Percentiles rank a stretch among this genome's conserved stretches.
phyloP scores from a whole-genome alignment of 2,113 vertebrate genomes.

The Ramphastos sulfuratus region DNA sequence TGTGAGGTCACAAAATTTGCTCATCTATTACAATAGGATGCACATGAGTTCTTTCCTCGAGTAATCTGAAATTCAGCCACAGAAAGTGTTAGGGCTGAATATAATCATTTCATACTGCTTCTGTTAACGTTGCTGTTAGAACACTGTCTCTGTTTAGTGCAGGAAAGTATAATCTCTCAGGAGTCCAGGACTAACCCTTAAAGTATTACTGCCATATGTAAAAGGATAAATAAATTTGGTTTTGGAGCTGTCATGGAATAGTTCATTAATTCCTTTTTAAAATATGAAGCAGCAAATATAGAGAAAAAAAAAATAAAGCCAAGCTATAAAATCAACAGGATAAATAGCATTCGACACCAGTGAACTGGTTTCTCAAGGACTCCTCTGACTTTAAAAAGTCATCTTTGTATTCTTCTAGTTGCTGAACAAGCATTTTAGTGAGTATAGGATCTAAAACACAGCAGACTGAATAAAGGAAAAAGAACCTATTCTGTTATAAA shows the following conservation, averaged over 20 bases:
- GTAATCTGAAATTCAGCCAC: neutral
- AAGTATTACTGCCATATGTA: neutral
- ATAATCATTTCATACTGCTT: neutral
- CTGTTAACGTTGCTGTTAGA: neutral
- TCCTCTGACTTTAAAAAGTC: neutral
- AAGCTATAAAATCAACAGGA: neutral
- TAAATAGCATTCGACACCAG: neutral
- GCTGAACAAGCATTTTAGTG: constrained; percentile 4
- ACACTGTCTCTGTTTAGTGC: neutral
- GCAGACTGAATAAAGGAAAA: constrained; percentile 5
- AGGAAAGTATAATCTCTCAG: neutral
- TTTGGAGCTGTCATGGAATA: neutral
- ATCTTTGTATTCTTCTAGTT: neutral
- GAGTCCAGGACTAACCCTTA: neutral
- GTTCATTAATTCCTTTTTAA: neutral
- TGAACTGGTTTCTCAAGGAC: neutral
- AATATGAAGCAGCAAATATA: neutral
- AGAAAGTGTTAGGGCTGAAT: neutral
- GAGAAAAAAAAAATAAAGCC: neutral
- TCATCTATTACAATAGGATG: neutral
- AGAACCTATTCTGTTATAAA: constrained; percentile 25
- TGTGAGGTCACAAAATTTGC: neutral
- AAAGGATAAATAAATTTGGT: neutral
- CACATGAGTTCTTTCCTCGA: neutral
- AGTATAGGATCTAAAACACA: neutral